Percentiles rank a stretch among this genome's conserved stretches.
Conservation (phyloP, 2,888 invertebrate species). For the Clanis bilineata region DNA sequence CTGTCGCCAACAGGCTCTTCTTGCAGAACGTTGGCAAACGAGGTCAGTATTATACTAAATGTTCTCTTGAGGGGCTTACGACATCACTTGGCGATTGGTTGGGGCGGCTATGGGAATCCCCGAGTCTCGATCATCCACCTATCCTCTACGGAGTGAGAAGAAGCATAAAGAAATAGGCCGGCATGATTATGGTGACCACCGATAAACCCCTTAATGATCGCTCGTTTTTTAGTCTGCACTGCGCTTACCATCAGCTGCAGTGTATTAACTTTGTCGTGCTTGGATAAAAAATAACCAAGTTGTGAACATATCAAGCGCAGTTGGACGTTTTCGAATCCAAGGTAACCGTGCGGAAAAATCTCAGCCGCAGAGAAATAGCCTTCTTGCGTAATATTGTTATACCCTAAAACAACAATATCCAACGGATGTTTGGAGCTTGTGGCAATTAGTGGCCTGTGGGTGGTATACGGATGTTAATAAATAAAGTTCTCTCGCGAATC, state of each 20-base stretch:
- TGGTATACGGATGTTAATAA: not conserved
- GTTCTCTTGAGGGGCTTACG: too few relatives aligned
- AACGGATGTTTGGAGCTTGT: not conserved
- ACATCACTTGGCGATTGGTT: too few relatives aligned
- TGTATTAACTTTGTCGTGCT: too few relatives aligned
- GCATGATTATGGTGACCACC: too few relatives aligned
- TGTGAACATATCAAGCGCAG: not conserved
- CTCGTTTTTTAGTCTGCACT: too few relatives aligned
- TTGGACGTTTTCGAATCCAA: not conserved
- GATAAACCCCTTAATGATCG: too few relatives aligned
- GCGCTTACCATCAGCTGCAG: too few relatives aligned
- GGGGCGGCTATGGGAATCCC: too few relatives aligned
- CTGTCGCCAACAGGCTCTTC: constrained; percentile 87
- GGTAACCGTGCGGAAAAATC: not conserved
- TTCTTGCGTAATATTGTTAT: not conserved
- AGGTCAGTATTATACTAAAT: constrained; percentile 45
- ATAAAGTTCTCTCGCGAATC: not conserved
- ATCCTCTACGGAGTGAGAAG: too few relatives aligned
- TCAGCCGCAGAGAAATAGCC: not conserved
- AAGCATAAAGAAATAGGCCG: too few relatives aligned
- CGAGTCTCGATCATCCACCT: too few relatives aligned
- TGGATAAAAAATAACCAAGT: too few relatives aligned
- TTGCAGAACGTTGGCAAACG: constrained; percentile 91
- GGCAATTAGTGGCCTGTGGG: not conserved
- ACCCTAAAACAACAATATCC: not conserved